Evolutionary conservation across 1,140 invertebrate genomes (phyloP).

Genomic region (Ganaspis sp.): DNA sequence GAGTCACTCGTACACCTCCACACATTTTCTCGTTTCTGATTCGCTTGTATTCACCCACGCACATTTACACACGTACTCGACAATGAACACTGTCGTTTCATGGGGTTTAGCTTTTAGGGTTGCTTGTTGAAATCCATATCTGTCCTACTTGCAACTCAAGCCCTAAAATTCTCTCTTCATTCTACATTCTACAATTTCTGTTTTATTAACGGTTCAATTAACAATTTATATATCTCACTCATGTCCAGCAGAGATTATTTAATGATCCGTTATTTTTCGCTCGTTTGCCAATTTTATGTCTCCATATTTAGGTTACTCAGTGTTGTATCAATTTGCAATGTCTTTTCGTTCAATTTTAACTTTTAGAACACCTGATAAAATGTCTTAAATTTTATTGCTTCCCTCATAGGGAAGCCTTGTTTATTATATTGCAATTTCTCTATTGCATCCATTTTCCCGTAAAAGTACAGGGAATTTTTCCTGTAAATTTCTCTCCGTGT

Average conservation of each 20-base stretch:
- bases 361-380: too few species aligned
- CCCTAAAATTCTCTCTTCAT: neutral
- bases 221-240: neutral
- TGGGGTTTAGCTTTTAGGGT: constrained; percentile 31
- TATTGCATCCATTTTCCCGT: too few species aligned
- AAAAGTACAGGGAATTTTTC: too few species aligned
- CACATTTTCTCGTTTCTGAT: neutral
- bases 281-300: neutral
- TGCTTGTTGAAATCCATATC: neutral
- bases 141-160: neutral
- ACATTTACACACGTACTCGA: constrained; percentile 1
- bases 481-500: too few species aligned
- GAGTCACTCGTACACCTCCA: neutral
- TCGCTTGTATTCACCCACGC: constrained; percentile 29
- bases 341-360: too few species aligned
- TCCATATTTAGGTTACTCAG: neutral
- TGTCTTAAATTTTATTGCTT: too few species aligned
- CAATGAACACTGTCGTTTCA: constrained; percentile 39
- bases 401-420: too few species aligned
- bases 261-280: neutral
- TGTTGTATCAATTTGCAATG: too few species aligned
- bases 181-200: neutral
- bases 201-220: constrained; percentile 18
- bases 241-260: neutral
- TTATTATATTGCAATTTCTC: too few species aligned